Evolutionary conservation across 2,888 invertebrate genomes (phyloP).

Genomic region (Agrotis ipsilon): DNA sequence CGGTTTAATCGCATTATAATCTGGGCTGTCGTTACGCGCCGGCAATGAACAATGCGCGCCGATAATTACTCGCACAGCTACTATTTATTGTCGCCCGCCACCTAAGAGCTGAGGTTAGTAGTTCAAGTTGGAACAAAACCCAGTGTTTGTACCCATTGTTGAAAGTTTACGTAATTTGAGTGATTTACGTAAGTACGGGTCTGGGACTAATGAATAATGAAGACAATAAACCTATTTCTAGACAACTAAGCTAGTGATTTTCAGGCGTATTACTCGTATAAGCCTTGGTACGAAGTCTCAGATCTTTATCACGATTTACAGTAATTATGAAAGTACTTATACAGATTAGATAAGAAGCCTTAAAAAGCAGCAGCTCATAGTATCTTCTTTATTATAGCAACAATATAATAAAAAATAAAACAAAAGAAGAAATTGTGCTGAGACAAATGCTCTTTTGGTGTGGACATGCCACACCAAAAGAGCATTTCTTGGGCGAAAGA

Average conservation of each 20-base stretch:
- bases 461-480: too few species aligned
- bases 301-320: too few species aligned
- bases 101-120: conserved; percentile 42
- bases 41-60: conserved; percentile 73
- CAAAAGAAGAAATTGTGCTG: too few species aligned
- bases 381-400: too few species aligned
- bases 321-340: too few species aligned
- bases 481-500: too few species aligned
- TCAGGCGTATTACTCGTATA: too few species aligned
- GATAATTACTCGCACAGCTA: conserved; percentile 76
- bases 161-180: conserved; percentile 6
- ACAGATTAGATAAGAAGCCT: too few species aligned
- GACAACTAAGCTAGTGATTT: background rate
- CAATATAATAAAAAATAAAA: too few species aligned
- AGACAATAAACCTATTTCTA: background rate
- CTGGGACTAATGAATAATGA: background rate
- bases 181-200: conserved; percentile 9
- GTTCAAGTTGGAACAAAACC: conserved; percentile 45
- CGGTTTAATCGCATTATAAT: conserved; percentile 72
- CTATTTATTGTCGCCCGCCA: conserved; percentile 70
- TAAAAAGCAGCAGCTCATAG: too few species aligned
- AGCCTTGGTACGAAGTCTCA: too few species aligned
- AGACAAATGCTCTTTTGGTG: too few species aligned
- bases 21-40: conserved; percentile 73
- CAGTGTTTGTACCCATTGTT: conserved; percentile 23